Evolutionary conservation across 2,113 vertebrate genomes (phyloP).

Genomic region (Melanerpes formicivorus): DNA sequence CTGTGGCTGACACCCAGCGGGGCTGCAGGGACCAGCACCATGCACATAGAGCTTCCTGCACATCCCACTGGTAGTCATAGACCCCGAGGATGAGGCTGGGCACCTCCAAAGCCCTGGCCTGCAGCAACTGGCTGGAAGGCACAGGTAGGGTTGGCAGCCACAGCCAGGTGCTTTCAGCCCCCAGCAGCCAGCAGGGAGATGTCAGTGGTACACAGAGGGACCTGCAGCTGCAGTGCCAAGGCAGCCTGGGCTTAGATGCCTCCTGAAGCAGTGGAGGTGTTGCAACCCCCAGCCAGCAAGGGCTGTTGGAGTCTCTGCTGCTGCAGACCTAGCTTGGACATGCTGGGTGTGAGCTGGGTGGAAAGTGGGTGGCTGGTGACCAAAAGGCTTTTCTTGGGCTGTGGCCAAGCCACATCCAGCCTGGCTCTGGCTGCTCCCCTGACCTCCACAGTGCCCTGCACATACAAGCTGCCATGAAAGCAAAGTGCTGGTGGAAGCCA

Average conservation of each 20-base stretch:
- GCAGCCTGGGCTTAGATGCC: not conserved
- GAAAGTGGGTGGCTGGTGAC: not conserved
- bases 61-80: not conserved
- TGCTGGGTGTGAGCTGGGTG: not conserved
- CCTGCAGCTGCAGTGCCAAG: accelerated
- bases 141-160: not conserved
- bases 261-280: not conserved
- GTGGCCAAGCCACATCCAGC: not conserved
- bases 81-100: not conserved
- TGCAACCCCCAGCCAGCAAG: not conserved
- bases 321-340: not conserved
- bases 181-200: not conserved
- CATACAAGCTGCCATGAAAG: not conserved
- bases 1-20: not conserved
- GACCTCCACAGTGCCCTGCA: not conserved
- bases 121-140: not conserved
- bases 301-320: not conserved
- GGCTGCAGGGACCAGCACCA: not conserved
- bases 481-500: not conserved
- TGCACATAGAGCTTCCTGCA: not conserved
- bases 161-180: not conserved
- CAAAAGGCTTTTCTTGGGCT: not conserved
- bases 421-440: not conserved
- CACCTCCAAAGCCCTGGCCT: not conserved
- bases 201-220: not conserved